Evolutionary conservation across 2,113 vertebrate genomes (phyloP), one percentile per base, ranked within the genome.

Genomic region (Astur gentilis): DNA sequence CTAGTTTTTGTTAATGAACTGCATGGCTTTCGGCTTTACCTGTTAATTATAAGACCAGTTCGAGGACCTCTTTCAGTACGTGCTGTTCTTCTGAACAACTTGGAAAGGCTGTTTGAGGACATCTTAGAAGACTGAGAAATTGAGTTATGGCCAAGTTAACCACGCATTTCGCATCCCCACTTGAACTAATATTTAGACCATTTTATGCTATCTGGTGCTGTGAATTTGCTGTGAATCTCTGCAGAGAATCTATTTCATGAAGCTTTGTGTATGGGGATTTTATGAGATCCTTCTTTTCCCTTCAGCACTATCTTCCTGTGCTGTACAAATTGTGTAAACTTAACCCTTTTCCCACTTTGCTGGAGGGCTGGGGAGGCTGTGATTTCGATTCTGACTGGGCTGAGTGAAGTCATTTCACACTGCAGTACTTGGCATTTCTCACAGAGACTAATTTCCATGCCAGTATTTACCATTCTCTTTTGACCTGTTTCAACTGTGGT

Each of bases 281-380:
- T 89, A 90, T 54, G 34, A 82, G 60, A 94, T 60, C 61, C 47
- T 78, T 67, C 38, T 93, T 90, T 89, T 73, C 77, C 77, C 86
- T 87, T 90, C 89, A 93, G 88, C 76, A 65, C 47, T 86, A 2
- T 79, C 90, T 83, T 92, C n/a, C 72, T 92, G 72, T 1, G 6
- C 92, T 57, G 72, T 71, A 78, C 76, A 95, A 78, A 83, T 52
- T 93, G 86, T 90, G 83, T 71, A 95, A 81, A 89, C 65, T 89
- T 95, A 95, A 95, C 90, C 60, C 94, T 93, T 94, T 92, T 92
- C 72, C 47, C 92, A 52, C 83, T 82, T 90, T 76, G 86, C 94
- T 92, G 80, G 89, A 92, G 76, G 93, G 83, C 47, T 90, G 64
- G 57, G n/a, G 27, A 75, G 52, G 45, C 82, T 93, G 71, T 62